phyloP scores from a whole-genome alignment of 2,797 vertebrate genomes.

The Poecile montanus region DNA sequence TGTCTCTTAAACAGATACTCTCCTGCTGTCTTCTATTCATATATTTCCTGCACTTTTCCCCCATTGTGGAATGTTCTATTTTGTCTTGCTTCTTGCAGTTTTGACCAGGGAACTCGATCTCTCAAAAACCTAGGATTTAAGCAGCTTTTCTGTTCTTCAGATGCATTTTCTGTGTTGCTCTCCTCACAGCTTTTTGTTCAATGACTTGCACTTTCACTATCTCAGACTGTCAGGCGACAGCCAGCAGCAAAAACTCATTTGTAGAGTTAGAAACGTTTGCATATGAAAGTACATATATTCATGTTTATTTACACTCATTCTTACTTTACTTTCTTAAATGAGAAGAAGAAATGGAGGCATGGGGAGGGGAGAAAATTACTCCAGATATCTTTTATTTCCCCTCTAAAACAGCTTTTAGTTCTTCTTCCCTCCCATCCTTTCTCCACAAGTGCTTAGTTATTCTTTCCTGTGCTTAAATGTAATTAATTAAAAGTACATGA shows the following conservation, averaged over 20 bases:
- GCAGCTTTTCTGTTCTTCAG: slow-evolving; percentile 29
- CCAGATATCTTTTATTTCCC: neutral
- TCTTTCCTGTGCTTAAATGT: neutral
- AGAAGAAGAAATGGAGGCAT: neutral
- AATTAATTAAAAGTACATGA: neutral
- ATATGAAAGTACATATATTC: slow-evolving; percentile 10
- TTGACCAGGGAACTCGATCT: neutral
- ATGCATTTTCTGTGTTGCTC: slow-evolving; percentile 17
- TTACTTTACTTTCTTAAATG: neutral
- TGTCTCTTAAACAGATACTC: neutral
- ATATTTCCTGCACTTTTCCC: slow-evolving; percentile 6
- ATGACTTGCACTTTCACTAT: slow-evolving; percentile 71
- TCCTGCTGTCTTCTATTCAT: slow-evolving; percentile 26
- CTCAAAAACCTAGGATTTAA: neutral
- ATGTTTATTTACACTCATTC: slow-evolving; percentile 6
- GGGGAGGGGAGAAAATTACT: neutral
- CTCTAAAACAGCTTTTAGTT: neutral
- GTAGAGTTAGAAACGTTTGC: slow-evolving; percentile 40
- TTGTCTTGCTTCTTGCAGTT: slow-evolving; percentile 28
- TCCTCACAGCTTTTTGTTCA: slow-evolving; percentile 23
- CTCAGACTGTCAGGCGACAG: slow-evolving; percentile 48
- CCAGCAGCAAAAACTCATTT: slow-evolving; percentile 42
- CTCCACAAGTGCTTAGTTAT: neutral
- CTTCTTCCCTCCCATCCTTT: neutral
- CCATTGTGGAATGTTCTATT: slow-evolving; percentile 3